A percentile compares a stretch with the other conserved stretches of the same genome.
These are phyloP conservation scores for Oceanites oceanicus DNA, from an alignment of 2,113 vertebrate genomes.

Conservation along the genomic window DNA sequence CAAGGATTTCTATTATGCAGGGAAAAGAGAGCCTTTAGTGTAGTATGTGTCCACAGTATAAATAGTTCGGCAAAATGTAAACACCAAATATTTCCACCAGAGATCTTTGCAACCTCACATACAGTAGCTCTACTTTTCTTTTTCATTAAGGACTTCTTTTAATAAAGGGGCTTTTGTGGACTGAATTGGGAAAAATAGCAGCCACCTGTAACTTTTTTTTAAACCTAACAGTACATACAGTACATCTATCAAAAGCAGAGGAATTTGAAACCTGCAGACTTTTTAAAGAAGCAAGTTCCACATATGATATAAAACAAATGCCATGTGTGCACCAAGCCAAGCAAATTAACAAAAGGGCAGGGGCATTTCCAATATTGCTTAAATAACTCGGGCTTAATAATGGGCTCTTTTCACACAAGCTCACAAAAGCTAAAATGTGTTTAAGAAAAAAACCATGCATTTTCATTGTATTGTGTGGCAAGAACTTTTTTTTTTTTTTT, in stretches of 20 bases:
- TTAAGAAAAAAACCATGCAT: conserved; percentile 50
- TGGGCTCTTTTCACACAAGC: conserved; percentile 49
- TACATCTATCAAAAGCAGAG: conserved; percentile 60
- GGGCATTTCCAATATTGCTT: conserved; percentile 57
- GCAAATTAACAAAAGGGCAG: conserved; percentile 69
- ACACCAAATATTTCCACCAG: conserved; percentile 76
- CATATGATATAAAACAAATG: conserved; percentile 70
- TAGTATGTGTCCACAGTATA: conserved; percentile 60
- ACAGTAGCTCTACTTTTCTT: conserved; percentile 75
- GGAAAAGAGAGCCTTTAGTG: conserved; percentile 72
- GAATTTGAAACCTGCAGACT: conserved; percentile 70
- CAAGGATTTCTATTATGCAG: conserved; percentile 76
- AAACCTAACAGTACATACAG: conserved; percentile 62
- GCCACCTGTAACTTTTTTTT: conserved; percentile 69
- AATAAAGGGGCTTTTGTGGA: conserved; percentile 76
- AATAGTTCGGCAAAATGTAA: conserved; percentile 78
- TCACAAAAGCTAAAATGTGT: conserved; percentile 40
- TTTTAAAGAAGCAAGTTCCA: conserved; percentile 64
- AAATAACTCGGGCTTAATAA: conserved; percentile 60
- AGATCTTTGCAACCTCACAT: conserved; percentile 67
- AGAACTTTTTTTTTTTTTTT: background rate
- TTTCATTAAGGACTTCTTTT: conserved; percentile 67
- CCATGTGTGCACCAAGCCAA: conserved; percentile 56
- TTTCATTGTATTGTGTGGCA: conserved; percentile 14
- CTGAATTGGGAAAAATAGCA: conserved; percentile 66